phyloP scores from a whole-genome alignment of 2,113 vertebrate genomes.

The Typhlomys cinereus region DNA sequence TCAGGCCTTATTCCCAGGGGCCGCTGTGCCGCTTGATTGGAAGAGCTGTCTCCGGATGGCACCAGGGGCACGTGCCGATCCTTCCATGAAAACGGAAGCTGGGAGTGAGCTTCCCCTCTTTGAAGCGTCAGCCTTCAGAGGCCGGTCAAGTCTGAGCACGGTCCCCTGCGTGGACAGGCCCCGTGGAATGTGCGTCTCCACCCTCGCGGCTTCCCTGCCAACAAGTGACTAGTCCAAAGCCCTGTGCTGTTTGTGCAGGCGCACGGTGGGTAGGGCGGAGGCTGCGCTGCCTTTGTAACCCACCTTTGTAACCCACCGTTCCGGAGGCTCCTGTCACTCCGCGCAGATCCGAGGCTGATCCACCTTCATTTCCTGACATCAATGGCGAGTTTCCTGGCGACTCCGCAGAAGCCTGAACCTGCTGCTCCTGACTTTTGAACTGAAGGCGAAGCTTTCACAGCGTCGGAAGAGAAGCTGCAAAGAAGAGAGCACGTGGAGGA shows the following conservation, averaged over 20 bases:
- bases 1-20: not conserved
- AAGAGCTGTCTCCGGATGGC: not conserved
- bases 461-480: not conserved
- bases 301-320: not conserved
- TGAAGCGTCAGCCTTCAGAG: not conserved
- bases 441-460: constrained; percentile 9
- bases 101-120: not conserved
- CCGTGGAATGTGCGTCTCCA: too few species aligned
- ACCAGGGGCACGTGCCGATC: not conserved
- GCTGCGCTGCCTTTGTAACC: not conserved
- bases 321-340: not conserved
- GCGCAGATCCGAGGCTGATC: constrained; percentile 32
- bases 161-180: too few species aligned
- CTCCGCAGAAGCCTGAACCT: constrained; percentile 13
- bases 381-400: constrained; percentile 23
- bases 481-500: constrained; percentile 27
- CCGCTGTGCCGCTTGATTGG: not conserved
- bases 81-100: not conserved
- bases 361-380: constrained; percentile 53
- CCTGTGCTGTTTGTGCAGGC: not conserved
- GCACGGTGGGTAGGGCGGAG: not conserved
- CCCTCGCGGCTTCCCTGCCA: not conserved
- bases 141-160: not conserved
- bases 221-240: not conserved
- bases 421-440: constrained; percentile 65